phyloP scores from a whole-genome alignment of 2,888 invertebrate genomes.

The Cyclophora albipunctata region DNA sequence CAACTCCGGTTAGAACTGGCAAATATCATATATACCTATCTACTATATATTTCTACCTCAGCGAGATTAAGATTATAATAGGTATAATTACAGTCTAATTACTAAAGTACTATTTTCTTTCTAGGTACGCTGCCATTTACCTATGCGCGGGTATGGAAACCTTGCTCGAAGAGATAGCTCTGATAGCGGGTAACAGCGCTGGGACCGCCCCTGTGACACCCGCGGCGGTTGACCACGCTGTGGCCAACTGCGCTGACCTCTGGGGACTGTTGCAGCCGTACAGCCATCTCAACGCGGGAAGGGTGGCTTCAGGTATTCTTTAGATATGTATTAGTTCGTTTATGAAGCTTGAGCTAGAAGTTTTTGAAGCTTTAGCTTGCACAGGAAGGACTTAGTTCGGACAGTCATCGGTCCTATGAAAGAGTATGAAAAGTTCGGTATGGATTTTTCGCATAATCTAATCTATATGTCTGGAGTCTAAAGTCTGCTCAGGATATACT shows the following conservation, averaged over 20 bases:
- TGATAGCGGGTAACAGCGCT: conserved; percentile 44
- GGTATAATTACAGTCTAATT: neutral
- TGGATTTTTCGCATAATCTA: no score
- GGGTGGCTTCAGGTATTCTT: conserved; percentile 84
- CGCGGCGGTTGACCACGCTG: conserved; percentile 86
- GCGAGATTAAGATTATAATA: neutral
- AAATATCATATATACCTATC: no score
- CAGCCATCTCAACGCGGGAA: conserved; percentile 91
- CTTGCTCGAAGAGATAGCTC: conserved; percentile 86
- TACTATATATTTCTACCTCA: neutral
- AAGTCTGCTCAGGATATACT: no score
- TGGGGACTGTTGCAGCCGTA: conserved; percentile 94
- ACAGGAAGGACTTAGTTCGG: no score
- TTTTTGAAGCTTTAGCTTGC: no score
- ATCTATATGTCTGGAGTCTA: no score
- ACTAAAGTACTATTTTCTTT: conserved; percentile 1
- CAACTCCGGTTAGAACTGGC: no score
- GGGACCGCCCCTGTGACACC: conserved; percentile 82
- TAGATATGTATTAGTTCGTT: conserved; percentile 4
- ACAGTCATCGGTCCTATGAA: neutral
- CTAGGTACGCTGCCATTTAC: conserved; percentile 90
- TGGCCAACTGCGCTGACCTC: conserved; percentile 89
- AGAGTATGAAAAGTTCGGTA: no score
- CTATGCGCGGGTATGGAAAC: conserved; percentile 92
- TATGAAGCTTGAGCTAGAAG: no score